Conservation (phyloP, 2,797 vertebrate genomes). For the Pagetopsis macropterus region DNA sequence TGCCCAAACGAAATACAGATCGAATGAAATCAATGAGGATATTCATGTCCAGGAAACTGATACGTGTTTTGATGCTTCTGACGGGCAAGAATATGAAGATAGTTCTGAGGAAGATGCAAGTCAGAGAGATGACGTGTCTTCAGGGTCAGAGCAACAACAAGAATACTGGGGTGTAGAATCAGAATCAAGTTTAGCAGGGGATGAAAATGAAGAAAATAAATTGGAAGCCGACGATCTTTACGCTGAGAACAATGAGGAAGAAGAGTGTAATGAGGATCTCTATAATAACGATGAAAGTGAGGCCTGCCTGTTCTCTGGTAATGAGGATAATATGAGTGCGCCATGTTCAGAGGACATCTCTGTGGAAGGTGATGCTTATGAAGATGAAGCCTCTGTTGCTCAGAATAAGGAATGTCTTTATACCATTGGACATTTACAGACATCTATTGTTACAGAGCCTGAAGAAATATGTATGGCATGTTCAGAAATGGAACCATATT, state of each 20-base stretch:
- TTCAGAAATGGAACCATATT: constrained; percentile 76
- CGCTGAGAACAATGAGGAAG: constrained; percentile 31
- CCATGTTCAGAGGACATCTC: constrained; percentile 72
- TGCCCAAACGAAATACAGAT: not conserved
- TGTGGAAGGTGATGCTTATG: constrained; percentile 74
- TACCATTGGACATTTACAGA: not conserved
- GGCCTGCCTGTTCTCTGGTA: not conserved
- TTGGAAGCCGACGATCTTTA: not conserved
- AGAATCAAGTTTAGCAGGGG: constrained; percentile 36
- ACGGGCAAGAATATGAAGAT: constrained; percentile 26
- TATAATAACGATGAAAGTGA: constrained; percentile 35
- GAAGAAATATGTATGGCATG: constrained; percentile 41
- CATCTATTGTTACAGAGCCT: not conserved
- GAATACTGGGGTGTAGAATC: constrained; percentile 49
- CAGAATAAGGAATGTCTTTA: constrained; percentile 6
- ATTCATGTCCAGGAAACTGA: not conserved
- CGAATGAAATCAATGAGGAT: constrained; percentile 21
- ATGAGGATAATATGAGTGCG: constrained; percentile 52
- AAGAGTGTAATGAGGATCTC: constrained; percentile 33
- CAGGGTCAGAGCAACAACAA: constrained; percentile 24
- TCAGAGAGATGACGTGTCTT: constrained; percentile 10
- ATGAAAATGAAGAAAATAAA: constrained; percentile 46
- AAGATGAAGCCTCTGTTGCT: constrained; percentile 43
- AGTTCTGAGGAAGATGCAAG: constrained; percentile 22
- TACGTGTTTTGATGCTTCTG: not conserved